Base-by-base conservation (phyloP, 2,113 vertebrate species). In the Zingel zingel region DNA sequence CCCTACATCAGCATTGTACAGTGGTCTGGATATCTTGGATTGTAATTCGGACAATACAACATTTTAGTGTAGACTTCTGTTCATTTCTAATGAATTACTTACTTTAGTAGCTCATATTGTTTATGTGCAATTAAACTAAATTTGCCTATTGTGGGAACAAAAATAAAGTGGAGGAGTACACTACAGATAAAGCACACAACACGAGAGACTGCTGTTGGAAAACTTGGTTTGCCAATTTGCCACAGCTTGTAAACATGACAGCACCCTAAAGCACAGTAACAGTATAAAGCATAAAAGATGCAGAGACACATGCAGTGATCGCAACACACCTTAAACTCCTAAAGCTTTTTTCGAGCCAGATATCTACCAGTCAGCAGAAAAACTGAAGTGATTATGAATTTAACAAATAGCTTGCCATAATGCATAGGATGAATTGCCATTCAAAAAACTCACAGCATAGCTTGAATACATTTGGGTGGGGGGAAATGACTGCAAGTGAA, bases 181-280 rank as follows among this genome's bases (percentile, higher is more conserved):
- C 33, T 8, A 23, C 50, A 56, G 16, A 72, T 64, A 18, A 70
- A 43, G 59, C 74, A 23, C 51, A 71, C 21, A 27, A 45, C 58
- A 53, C 5, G 1, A 18, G 27, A 63, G 63, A 69, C 36, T 2
- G 11, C 14, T 13, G 54, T 47, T 51, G 54, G 47, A 59, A 69
- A 78, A 53, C 30, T 39, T 57, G 15, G 57, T 75, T 76, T 47
- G 33, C 65, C 66, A 65, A 30, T 39, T 58, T 11, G 2, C 36
- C 33, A 54, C 62, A 62, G 27, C 51, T 18, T 61, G 19, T 76
- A 56, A 85, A 77, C 61, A 67, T 57, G 19, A 72, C 80, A 53
- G 15, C 50, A 39, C 72, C 47, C 53, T 53, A 25, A 39, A 81
- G 66, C n/a, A 15, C 19, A 59, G 77, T 58, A 53, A 64, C 39